Evolutionary conservation across 2,888 invertebrate species (phyloP).

Genomic region (Drosophila fulvimacula): DNA sequence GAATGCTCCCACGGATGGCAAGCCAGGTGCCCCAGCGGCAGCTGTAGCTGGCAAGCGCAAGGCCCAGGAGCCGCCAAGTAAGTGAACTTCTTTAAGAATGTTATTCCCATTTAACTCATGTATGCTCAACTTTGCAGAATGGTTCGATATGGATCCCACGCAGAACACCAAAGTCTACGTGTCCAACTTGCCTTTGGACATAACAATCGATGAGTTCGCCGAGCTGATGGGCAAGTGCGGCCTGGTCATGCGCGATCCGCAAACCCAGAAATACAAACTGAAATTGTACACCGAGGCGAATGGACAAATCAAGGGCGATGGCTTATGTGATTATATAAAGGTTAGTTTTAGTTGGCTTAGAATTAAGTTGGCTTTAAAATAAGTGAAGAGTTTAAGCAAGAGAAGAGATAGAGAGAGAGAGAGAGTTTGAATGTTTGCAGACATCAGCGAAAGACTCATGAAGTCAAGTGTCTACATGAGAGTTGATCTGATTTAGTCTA

Average conservation of each 20-base stretch:
- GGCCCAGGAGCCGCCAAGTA: constrained; percentile 85
- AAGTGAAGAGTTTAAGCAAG: neutral
- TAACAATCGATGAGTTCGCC: constrained; percentile 95
- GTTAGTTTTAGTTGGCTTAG: constrained; percentile 85
- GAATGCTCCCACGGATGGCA: constrained; percentile 33
- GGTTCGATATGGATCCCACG: constrained; percentile 96
- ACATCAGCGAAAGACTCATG: too few species aligned
- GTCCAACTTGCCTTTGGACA: constrained; percentile 94
- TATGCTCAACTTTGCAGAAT: constrained; percentile 86
- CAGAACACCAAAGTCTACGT: constrained; percentile 98
- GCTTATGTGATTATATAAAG: constrained; percentile 97
- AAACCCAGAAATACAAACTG: constrained; percentile 92
- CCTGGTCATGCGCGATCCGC: constrained; percentile 94
- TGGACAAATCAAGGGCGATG: constrained; percentile 97
- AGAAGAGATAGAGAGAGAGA: too few species aligned
- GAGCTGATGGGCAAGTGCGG: constrained; percentile 98
- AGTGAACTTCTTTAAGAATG: constrained; percentile 30
- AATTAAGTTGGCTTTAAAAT: neutral
- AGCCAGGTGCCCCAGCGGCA: constrained; percentile 16
- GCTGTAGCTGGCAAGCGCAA: constrained; percentile 84
- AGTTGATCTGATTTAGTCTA: neutral
- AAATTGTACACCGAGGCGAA: constrained; percentile 95
- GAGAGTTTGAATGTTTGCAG: too few species aligned
- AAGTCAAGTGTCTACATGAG: too few species aligned
- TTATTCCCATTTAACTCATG: neutral